A percentile compares a stretch with the other conserved stretches of the same genome.
Evolutionary conservation across 2,888 invertebrate species (phyloP).

Genomic region (Pediacus dermestoides): DNA sequence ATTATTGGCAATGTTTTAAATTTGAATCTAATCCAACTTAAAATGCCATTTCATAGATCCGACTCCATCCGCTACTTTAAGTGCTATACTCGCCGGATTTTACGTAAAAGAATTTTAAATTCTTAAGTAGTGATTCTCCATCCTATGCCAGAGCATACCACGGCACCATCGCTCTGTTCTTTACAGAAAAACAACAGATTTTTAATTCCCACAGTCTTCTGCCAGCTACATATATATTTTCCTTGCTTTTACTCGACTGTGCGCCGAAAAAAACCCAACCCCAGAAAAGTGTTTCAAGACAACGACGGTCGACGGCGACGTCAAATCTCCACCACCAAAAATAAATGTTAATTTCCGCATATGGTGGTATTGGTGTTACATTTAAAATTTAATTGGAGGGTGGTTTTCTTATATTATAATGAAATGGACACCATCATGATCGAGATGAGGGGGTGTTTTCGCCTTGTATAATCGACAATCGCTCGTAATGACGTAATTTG

Average conservation of each 20-base stretch:
- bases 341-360: too few species aligned
- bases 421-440: too few species aligned
- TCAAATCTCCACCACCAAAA: too few species aligned
- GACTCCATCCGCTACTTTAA: slow-evolving; percentile 40
- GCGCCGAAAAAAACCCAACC: too few species aligned
- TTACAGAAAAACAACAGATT: slow-evolving; percentile 50
- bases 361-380: too few species aligned
- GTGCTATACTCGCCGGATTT: slow-evolving; percentile 50
- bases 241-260: slow-evolving; percentile 43
- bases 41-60: slow-evolving; percentile 54
- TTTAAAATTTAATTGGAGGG: too few species aligned
- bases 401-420: too few species aligned
- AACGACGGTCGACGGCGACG: too few species aligned
- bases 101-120: slow-evolving; percentile 52
- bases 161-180: slow-evolving; percentile 28
- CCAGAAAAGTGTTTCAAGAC: too few species aligned
- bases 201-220: slow-evolving; percentile 52
- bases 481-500: slow-evolving; percentile 51
- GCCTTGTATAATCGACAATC: slow-evolving; percentile 45
- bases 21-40: slow-evolving; percentile 54
- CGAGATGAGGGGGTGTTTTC: slow-evolving; percentile 29
- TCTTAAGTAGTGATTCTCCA: slow-evolving; percentile 43
- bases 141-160: slow-evolving; percentile 3
- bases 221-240: slow-evolving; percentile 50
- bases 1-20: slow-evolving; percentile 52